Evolutionary conservation across 2,888 invertebrate genomes (phyloP), one percentile per base, ranked within the genome.

Genomic region (Drosophila trichaetosa): DNA sequence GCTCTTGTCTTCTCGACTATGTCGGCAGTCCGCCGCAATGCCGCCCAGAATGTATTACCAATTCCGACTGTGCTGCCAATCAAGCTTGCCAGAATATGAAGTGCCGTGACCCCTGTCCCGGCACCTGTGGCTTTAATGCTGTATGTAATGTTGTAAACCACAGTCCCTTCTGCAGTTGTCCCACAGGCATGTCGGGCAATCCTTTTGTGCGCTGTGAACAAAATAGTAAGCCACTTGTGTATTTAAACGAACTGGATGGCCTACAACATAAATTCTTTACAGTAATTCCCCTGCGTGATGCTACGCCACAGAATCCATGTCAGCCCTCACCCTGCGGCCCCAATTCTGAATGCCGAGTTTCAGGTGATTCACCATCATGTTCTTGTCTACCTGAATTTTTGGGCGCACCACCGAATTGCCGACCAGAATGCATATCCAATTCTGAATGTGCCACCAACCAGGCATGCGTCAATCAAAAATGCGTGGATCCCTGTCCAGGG

Each of bases 41-140:
- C 91, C 94, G 95, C 75, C 96, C 96, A 8, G 96, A 96, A 93
- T 96, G 96, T 91, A 94, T 95, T 63, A 95, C 95, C 76, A 96
- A 96, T 87, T 94, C 95, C 2, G 96, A 96, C 90, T 97, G 96
- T 91, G 88, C 95, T 13, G 95, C 94, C 69, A 94, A 95, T 79
- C 94, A 95, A 83, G 96, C 96, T 18, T 97, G 97, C 87, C 95
- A 96, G 70, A 95, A 95, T 83, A 94, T 95, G 89, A 96, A 96
- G 93, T 97, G 96, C 89, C 94, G 94, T 90, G 96, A 96, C 91
- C 96, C 96, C 38, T 96, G 96, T 79, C 95, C 95, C 4, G 96
- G 96, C 46, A 95, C 96, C 11, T 97, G 97, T 89, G 97, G 96
- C 33, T 93, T 95, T 54, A 94, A 95, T 83, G 96, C 97, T 4